Evolutionary conservation across 2,888 invertebrate genomes (phyloP), one percentile per base, ranked within the genome.

Genomic region (Pollenia labialis): DNA sequence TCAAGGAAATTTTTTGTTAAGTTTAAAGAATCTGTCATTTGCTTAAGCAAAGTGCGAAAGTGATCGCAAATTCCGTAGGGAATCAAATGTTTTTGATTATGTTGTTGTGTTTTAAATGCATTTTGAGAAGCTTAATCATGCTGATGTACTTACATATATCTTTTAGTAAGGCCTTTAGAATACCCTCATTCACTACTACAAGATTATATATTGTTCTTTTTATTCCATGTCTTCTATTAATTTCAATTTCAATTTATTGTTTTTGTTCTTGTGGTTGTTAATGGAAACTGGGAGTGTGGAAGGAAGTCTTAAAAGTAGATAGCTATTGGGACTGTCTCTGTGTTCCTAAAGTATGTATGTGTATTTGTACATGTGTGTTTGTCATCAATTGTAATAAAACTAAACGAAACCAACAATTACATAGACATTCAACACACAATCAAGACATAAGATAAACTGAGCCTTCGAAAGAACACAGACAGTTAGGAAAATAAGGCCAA

Each of bases 391-490:
- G 44, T 56, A 46, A 42, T 32, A 72, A 18, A 62, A 52, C 75
- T 40, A 50, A 68, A 69, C 0, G 54, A 40, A 54, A 71, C 10
- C 62, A 72, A 64, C 54, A 72, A 54, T 81, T 56, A 42, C 54
- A 11, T 18, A 71, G 62, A 62, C 60, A 62, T 69, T 54, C 62
- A 71, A 46, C 60, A 60, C 48, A 71, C 77, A 72, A 64, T 64
- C 46, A 11, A 52, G 54, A 32, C 12, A 71, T 50, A 32, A 40
- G n/a, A 46, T 32, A 56, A 32, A 64, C 4, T 2, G 44, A 1
- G 42, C 12, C 66, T 46, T 18, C 6, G 18, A 52, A 42, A 18
- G 56, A 56, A 18, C 11, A 46, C 32, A 68, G 46, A 68, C 12
- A 18, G 40, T 50, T 8, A 16, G 44, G 10, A n/a, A 54, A 54